Percentiles rank a stretch among this genome's conserved stretches.
phyloP scores from a whole-genome alignment of 2,888 invertebrate genomes.

The Beris morrisii region DNA sequence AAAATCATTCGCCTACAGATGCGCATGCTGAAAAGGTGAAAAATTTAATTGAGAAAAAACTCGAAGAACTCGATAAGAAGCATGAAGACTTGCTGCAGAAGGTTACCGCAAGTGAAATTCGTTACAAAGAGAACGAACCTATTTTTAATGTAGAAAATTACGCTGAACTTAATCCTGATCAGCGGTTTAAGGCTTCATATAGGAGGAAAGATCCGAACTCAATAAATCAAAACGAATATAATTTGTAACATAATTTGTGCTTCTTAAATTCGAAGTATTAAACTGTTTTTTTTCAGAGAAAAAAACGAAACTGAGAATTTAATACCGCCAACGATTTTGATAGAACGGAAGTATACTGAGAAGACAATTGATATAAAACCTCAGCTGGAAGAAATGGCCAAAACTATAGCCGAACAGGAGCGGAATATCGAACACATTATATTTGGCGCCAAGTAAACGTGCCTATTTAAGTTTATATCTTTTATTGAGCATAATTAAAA shows the following conservation, averaged over 20 bases:
- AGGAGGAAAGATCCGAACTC: background rate
- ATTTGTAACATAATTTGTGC: background rate
- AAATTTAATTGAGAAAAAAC: conserved; percentile 44
- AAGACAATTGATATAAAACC: conserved; percentile 8
- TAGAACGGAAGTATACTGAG: background rate
- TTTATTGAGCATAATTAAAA: background rate
- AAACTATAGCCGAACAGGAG: conserved; percentile 42
- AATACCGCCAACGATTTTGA: background rate
- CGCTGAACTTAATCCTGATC: background rate
- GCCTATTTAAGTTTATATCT: background rate
- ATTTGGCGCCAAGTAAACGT: conserved; percentile 46
- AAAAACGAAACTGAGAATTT: background rate
- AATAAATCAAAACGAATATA: background rate
- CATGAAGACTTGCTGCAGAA: conserved; percentile 46
- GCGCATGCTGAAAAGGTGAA: conserved; percentile 40
- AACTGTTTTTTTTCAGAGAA: conserved; percentile 1
- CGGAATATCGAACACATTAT: conserved; percentile 46
- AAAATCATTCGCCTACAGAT: background rate
- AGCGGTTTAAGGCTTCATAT: background rate
- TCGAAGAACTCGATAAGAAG: conserved; percentile 48
- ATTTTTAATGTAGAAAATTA: background rate
- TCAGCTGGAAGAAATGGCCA: conserved; percentile 38
- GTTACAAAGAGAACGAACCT: background rate
- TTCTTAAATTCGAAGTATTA: background rate
- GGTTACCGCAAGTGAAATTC: conserved; percentile 38